These are phyloP conservation scores for Corydoras maculifer DNA, from an alignment of 2,113 vertebrate species.

Conservation along the genomic window DNA sequence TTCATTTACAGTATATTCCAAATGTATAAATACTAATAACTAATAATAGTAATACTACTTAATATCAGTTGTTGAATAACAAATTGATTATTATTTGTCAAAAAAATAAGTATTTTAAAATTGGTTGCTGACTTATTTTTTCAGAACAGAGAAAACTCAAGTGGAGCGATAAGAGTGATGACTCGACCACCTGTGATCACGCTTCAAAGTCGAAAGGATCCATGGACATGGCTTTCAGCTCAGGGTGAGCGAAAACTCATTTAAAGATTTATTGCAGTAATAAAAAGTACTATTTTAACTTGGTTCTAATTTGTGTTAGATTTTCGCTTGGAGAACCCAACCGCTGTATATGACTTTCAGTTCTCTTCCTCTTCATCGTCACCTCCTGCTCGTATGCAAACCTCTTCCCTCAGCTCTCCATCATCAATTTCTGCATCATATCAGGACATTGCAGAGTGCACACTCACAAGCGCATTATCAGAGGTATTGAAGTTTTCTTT, in stretches of 20 bases:
- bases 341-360: constrained; percentile 46
- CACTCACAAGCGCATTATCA: no score
- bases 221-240: constrained; percentile 56
- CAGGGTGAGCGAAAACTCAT: constrained; percentile 52
- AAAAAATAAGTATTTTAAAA: not conserved
- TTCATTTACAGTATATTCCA: not conserved
- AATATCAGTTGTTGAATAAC: no score
- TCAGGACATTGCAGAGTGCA: no score
- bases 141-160: constrained; percentile 49
- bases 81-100: no score
- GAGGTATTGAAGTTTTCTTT: no score
- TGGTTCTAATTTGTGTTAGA: constrained; percentile 46
- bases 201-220: constrained; percentile 55
- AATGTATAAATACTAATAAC: not conserved
- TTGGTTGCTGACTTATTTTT: not conserved
- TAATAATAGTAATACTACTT: no score
- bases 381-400: no score
- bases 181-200: constrained; percentile 64
- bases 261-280: not conserved
- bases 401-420: no score
- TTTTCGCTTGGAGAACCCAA: constrained; percentile 45
- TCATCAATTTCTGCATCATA: no score
- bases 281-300: not conserved
- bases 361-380: constrained; percentile 51
- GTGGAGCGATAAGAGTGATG: constrained; percentile 55